Evolutionary conservation across 1,140 invertebrate genomes (phyloP).

Genomic region (Drosophila orosa): DNA sequence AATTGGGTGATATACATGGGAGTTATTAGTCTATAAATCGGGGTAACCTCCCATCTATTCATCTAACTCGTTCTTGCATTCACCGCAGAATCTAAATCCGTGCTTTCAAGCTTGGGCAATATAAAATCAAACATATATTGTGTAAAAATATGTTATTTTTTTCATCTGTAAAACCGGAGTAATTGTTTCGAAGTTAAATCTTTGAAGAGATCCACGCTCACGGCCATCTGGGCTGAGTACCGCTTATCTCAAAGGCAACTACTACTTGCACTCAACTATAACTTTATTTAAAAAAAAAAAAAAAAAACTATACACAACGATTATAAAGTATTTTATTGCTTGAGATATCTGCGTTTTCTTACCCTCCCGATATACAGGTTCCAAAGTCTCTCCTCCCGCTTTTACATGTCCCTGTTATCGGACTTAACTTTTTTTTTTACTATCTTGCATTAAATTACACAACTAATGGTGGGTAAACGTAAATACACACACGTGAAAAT

Average conservation of each 20-base stretch:
- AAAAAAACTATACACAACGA: neutral
- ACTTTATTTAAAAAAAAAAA: neutral
- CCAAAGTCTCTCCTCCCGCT: conserved; percentile 12
- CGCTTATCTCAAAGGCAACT: neutral
- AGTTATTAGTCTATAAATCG: neutral
- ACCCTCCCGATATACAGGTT: conserved; percentile 6
- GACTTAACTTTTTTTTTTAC: conserved; percentile 23
- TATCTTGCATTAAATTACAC: conserved; percentile 60
- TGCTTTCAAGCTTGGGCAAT: neutral
- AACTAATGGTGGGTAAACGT: conserved; percentile 43
- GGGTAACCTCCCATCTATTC: neutral
- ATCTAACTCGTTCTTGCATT: neutral
- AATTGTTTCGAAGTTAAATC: neutral
- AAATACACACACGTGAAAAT: conserved; percentile 21
- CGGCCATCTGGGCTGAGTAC: too few species aligned
- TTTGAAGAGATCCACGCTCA: neutral
- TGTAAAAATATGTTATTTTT: too few species aligned
- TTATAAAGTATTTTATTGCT: conserved; percentile 8
- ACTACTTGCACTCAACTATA: neutral
- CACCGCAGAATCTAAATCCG: neutral
- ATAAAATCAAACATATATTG: neutral
- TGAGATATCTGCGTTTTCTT: conserved; percentile 9
- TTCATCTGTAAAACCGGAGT: too few species aligned
- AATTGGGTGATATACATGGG: neutral
- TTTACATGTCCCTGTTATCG: conserved; percentile 16